Evolutionary conservation across 2,888 invertebrate genomes (phyloP), one percentile per base, ranked within the genome.

Genomic region (Villa cingulata): DNA sequence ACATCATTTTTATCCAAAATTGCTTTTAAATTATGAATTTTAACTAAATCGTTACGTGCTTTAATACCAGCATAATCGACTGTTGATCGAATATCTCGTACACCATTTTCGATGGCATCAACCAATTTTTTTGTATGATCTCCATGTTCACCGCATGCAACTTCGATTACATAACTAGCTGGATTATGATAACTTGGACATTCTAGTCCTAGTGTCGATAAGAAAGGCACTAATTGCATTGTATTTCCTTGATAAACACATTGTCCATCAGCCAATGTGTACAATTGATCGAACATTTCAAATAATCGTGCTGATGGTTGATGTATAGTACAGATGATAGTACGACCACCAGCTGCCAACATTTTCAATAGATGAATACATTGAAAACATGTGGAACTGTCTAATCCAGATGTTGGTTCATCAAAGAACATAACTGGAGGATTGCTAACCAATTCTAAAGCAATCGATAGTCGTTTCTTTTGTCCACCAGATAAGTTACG

Each of bases 401-500:
- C 95, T 63, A 96, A 70, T 4, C 95, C 95, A 55, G 92, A 94
- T 53, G 95, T 95, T 1, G 95, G 95, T 68, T 95, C 95, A 65
- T 95, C 95, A 65, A 95, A 94, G 72, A 95, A 95, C 92, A 95
- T 94, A 53, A 95, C 85, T 1, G 95, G 94, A 12, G 95, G 95
- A 69, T 95, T 95, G 72, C 91, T 94, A 55, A 95, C 92, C 56
- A 95, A 73, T 70, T 95, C 95, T 54, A 92, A 71, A 17, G 94
- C 95, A 52, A 95, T 95, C 1, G 94, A 92, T 2, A 95, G 76
- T 57, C 95, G 82, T 64, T 95, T 95, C 70, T 92, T 87, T 66
- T 95, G 94, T 2, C 95, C 95, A 19, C 95, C 95, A 1, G 92
- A 94, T 43, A 95, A 75, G 62, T 90, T 89, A 53, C 83, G 83